Evolutionary conservation across 2,797 vertebrate species (phyloP).

Genomic region (Poeciliopsis turneri): DNA sequence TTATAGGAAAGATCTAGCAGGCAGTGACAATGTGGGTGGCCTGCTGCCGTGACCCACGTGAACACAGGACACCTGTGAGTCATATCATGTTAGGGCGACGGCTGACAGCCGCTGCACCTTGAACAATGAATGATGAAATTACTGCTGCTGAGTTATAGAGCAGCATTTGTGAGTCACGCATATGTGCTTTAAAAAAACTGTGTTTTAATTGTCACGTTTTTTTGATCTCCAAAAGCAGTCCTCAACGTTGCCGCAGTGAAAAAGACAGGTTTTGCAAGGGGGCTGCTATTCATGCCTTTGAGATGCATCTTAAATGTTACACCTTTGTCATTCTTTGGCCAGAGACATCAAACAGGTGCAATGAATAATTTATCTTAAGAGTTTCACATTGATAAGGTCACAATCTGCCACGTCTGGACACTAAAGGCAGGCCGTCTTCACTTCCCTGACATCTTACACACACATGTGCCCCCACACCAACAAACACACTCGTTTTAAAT

Average conservation of each 20-base stretch:
- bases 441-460: slow-evolving; percentile 64
- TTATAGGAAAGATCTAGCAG: slow-evolving; percentile 31
- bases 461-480: slow-evolving; percentile 45
- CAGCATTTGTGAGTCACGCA: slow-evolving; percentile 1
- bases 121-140: slow-evolving; percentile 21
- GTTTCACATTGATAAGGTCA: slow-evolving; percentile 82
- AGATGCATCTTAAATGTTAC: slow-evolving; percentile 68
- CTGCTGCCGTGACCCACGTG: slow-evolving; percentile 29
- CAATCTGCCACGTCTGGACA: slow-evolving; percentile 78
- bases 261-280: slow-evolving; percentile 32
- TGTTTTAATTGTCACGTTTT: slow-evolving; percentile 30
- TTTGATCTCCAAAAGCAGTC: slow-evolving; percentile 39
- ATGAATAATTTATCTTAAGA: slow-evolving; percentile 80
- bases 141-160: slow-evolving; percentile 5
- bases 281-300: slow-evolving; percentile 49
- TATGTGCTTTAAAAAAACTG: slow-evolving; percentile 10
- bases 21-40: slow-evolving; percentile 34
- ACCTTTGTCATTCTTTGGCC: slow-evolving; percentile 77
- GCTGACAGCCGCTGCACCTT: slow-evolving; percentile 34
- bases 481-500: slow-evolving; percentile 51
- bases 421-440: slow-evolving; percentile 64
- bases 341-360: slow-evolving; percentile 78
- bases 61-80: slow-evolving; percentile 56
- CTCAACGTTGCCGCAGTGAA: slow-evolving; percentile 10
- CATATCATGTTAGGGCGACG: slow-evolving; percentile 43